These are phyloP conservation scores for Shargacucullia verbasci DNA, from an alignment of 2,888 invertebrate genomes.

Conservation along the genomic window DNA sequence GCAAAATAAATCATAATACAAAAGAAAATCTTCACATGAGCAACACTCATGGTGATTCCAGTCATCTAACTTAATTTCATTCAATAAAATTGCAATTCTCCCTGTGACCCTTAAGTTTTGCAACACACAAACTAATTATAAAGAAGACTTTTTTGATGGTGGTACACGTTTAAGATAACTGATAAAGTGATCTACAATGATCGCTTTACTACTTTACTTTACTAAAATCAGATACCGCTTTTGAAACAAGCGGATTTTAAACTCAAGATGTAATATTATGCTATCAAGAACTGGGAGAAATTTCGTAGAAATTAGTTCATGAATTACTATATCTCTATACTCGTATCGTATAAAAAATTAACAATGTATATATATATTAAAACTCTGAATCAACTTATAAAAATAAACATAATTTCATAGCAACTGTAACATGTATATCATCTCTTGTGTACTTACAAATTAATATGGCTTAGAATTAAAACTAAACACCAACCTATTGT, in stretches of 20 bases:
- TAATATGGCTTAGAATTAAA: slow-evolving; percentile 1
- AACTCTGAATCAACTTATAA: background rate
- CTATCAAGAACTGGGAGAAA: slow-evolving; percentile 4
- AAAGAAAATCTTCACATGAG: background rate
- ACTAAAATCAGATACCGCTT: background rate
- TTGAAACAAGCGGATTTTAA: slow-evolving; percentile 12
- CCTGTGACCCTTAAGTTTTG: slow-evolving; percentile 11
- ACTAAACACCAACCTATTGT: slow-evolving; percentile 8
- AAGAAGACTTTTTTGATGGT: slow-evolving; percentile 27
- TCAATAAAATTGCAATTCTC: no score
- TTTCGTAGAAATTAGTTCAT: no score
- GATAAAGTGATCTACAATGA: slow-evolving; percentile 8
- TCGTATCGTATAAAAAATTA: background rate
- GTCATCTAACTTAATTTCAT: no score
- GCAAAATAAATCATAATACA: slow-evolving; percentile 12
- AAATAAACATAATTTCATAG: background rate
- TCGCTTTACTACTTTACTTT: no score
- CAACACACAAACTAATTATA: slow-evolving; percentile 9
- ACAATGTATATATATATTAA: background rate
- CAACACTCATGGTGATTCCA: background rate
- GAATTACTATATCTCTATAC: no score
- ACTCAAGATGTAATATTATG: slow-evolving; percentile 7
- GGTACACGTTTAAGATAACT: background rate
- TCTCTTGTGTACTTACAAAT: background rate
- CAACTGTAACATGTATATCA: slow-evolving; percentile 1